Base-by-base conservation (phyloP, 1,140 invertebrate genomes). In the Drosophila bifasciata region DNA sequence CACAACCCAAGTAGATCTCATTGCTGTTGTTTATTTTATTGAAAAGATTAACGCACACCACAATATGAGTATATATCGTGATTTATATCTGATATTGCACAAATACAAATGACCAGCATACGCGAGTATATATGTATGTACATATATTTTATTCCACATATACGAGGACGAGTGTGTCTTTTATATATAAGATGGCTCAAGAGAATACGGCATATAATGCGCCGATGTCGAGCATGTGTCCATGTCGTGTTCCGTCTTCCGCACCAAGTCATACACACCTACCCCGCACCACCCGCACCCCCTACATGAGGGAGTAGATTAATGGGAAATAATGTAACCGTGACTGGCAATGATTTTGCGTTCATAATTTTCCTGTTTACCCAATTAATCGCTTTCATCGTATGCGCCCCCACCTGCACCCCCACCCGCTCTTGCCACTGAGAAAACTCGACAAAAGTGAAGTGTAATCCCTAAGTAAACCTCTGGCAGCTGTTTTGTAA, bases 11-110 rank as follows among this genome's bases (percentile, higher is more conserved):
- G 49, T 60, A 45, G 72, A 21, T 43, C 49, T 32, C 41, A 46
- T 40, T 51, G 3, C 32, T 60, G 25, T 46, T 83, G 63, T 80
- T 86, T 79, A 57, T 71, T 73, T 73, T 76, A 62, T 83, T 83
- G 74, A 70, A 75, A 74, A 77, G 73, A 86, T 85, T 77, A 85
- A 80, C 68, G 62, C 62, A 67, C 73, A 77, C 59, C 7, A 16
- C 57, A n/a, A n/a, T n/a, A n/a, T n/a, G 19, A 39, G 32, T 78
- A 71, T 71, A 36, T 39, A 56, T 74, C 43, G 60, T 76, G 83
- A 88, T 86, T 88, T 75, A 88, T 86, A 58, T 78, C 49, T 56
- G 59, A 71, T 71, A 78, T 86, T 74, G 68, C 83, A 88, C 64
- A 80, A 69, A 76, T 86, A 85, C 60, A 88, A 85, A 81, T 86